A percentile compares a stretch with the other conserved stretches of the same genome.
These are phyloP conservation scores for Phania funesta DNA, from an alignment of 2,888 invertebrate species.

Conservation along the genomic window DNA sequence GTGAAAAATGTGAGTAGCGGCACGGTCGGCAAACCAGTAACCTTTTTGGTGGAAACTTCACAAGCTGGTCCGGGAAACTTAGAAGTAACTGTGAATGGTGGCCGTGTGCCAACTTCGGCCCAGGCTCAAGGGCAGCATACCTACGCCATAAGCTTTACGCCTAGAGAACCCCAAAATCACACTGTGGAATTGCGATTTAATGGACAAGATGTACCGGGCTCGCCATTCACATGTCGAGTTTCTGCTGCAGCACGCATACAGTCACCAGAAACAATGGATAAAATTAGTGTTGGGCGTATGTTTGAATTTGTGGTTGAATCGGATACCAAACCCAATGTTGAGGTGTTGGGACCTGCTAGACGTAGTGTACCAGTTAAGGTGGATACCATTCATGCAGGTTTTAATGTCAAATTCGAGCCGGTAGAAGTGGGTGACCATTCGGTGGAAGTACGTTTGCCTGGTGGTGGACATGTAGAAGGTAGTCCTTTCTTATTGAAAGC, in stretches of 20 bases:
- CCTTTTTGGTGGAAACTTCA: conserved; percentile 97
- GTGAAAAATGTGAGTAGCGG: conserved; percentile 94
- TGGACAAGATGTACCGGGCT: conserved; percentile 95
- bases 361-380: conserved; percentile 86
- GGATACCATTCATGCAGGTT: conserved; percentile 79
- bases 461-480: conserved; percentile 92
- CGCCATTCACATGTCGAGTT: conserved; percentile 81
- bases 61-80: conserved; percentile 99
- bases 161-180: conserved; percentile 93
- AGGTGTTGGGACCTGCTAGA: conserved; percentile 88
- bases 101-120: conserved; percentile 97
- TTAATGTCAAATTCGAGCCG: conserved; percentile 88
- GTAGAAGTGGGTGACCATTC: conserved; percentile 96
- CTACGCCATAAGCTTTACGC: conserved; percentile 98
- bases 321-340: conserved; percentile 89
- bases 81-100: conserved; percentile 99
- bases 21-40: conserved; percentile 93
- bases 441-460: conserved; percentile 86
- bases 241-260: conserved; percentile 92
- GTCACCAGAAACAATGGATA: conserved; percentile 91
- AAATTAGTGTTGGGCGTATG: conserved; percentile 91
- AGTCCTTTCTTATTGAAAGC: conserved; percentile 98
- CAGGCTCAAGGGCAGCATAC: conserved; percentile 98
- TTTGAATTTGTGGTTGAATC: conserved; percentile 94
- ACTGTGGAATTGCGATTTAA: conserved; percentile 98